Conservation (phyloP, 2,113 vertebrate species). For the Peromyscus maniculatus region DNA sequence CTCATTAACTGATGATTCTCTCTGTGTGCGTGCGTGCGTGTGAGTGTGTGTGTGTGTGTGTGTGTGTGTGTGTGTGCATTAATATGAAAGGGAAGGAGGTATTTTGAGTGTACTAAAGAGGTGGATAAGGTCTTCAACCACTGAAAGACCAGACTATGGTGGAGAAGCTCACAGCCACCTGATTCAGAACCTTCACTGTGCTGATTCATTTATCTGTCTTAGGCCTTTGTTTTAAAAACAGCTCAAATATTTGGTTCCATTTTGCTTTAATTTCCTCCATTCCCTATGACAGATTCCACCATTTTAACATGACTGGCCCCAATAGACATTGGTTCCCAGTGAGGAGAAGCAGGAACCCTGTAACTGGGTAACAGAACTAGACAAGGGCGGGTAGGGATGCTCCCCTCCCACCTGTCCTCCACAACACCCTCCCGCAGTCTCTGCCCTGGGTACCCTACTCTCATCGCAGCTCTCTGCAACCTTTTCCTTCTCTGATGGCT, state of each 20-base stretch:
- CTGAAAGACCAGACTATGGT: neutral
- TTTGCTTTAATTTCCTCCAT: neutral
- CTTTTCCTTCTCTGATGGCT: neutral
- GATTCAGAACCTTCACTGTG: neutral
- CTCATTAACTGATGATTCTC: neutral
- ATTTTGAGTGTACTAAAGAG: neutral
- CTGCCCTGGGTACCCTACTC: neutral
- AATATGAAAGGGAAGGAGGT: neutral
- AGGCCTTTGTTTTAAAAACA: neutral
- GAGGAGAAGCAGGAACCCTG: no score
- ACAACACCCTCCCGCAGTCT: neutral
- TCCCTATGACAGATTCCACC: neutral
- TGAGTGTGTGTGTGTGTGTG: accelerated
- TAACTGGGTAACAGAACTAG: neutral
- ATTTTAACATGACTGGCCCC: neutral
- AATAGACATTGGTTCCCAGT: neutral
- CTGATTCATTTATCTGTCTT: neutral
- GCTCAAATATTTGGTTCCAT: neutral
- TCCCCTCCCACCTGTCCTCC: neutral
- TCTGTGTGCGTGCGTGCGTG: no score
- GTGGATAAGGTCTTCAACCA: neutral
- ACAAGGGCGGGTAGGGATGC: neutral
- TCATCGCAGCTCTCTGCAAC: neutral
- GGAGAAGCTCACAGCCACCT: neutral
- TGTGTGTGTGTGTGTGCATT: accelerated